Evolutionary conservation across 2,888 invertebrate species (phyloP), one percentile per base, ranked within the genome.

Genomic region (Romanomermis culicivorax): DNA sequence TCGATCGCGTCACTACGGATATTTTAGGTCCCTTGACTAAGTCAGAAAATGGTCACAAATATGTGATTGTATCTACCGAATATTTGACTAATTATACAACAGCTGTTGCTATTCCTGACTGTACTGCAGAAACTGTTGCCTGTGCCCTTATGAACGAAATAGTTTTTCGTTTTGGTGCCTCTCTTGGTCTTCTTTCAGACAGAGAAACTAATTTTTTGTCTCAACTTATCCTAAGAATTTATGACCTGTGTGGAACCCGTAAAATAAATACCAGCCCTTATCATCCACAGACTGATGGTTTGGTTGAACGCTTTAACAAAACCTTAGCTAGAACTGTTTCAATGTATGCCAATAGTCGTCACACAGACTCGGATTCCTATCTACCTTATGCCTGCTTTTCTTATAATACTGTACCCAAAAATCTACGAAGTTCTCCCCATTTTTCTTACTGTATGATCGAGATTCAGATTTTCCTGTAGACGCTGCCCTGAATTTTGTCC

Each of bases 51-150:
- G 52, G 52, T 7, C 51, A 53, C 24, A 53, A 50, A 26, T 53
- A 53, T 50, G 20, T 53, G 23, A 30, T 53, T 11, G 25, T 53
- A n/a, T 53, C 50, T 26, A 42, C 27, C 27, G 53, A 53, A 4
- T 26, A 25, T 50, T 26, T 47, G 2, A 53, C 53, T 3, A 53
- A 53, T 24, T 53, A 25, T 45, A 23, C 45, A n/a, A 45, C 23
- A 23, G 45, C 23, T 11, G 4, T 11, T 23, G 45, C 45, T 7
- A 23, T 45, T n/a, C 11, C 17, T 45, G 23, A 45, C 23, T 45
- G 23, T 23, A 45, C 45, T 11, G 45, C 45, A 7, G 23, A 45
- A 11, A 45, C 45, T 7, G 23, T 23, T 23, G 45, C 45, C 11
- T 7, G 23, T 7, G 23, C 23, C 11, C 23, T 45, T 23, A 4